A percentile compares a stretch with the other conserved stretches of the same genome.
Conservation (phyloP, 23 tunicate genomes). For the Oikopleura vanhoeffeni region DNA sequence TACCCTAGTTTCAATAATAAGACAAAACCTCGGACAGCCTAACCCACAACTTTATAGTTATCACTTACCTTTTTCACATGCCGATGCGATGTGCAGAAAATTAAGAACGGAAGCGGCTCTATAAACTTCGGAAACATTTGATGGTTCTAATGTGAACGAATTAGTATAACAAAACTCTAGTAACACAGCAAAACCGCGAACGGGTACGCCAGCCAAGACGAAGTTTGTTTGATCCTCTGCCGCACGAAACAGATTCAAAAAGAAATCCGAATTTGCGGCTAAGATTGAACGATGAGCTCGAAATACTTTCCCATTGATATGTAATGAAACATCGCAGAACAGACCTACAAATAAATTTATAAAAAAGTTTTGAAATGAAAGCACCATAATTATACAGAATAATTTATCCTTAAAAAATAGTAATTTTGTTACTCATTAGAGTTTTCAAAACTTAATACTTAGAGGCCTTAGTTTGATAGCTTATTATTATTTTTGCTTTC, state of each 20-base stretch:
- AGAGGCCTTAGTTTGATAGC: too few species aligned
- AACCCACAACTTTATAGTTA: too few species aligned
- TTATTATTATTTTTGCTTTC: too few species aligned
- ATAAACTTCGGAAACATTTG: slow-evolving; percentile 34
- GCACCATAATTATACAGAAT: too few species aligned
- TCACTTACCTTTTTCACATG: slow-evolving; percentile 1
- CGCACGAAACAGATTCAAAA: slow-evolving; percentile 24
- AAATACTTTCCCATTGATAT: slow-evolving; percentile 35
- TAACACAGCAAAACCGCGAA: slow-evolving; percentile 29
- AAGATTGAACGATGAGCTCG: slow-evolving; percentile 28
- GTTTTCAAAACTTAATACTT: too few species aligned
- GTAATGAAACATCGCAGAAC: slow-evolving; percentile 31
- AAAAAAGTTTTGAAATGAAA: background rate
- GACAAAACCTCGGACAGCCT: too few species aligned
- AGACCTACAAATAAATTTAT: slow-evolving; percentile 14
- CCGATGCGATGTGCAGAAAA: slow-evolving; percentile 21
- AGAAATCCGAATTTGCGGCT: slow-evolving; percentile 44
- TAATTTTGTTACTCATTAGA: too few species aligned
- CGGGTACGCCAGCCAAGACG: slow-evolving; percentile 42
- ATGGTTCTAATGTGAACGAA: slow-evolving; percentile 20
- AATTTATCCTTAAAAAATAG: too few species aligned
- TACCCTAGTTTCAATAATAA: too few species aligned
- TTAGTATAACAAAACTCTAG: slow-evolving; percentile 33
- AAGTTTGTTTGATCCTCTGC: slow-evolving; percentile 35
- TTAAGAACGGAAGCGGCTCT: slow-evolving; percentile 30